A percentile compares a stretch with the other conserved stretches of the same genome.
Conservation (phyloP, 2,797 vertebrate species). For the Tauraco hartlaubi region DNA sequence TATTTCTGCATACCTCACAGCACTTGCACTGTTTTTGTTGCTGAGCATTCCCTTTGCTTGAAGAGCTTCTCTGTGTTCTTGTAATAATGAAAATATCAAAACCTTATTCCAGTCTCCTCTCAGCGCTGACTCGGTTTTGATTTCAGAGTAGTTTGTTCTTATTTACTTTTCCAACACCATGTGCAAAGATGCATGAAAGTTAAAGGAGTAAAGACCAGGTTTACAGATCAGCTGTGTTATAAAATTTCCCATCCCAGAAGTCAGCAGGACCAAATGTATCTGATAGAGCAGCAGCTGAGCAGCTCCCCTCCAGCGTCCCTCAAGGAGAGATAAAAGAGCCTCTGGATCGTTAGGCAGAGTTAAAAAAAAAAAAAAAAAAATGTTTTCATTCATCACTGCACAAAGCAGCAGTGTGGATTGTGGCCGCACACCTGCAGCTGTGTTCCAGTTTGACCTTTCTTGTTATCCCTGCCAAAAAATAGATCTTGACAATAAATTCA, state of each 20-base stretch:
- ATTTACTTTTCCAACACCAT: slow-evolving; percentile 25
- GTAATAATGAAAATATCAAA: background rate
- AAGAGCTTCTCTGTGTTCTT: background rate
- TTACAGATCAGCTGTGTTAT: slow-evolving; percentile 2
- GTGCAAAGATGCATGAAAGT: background rate
- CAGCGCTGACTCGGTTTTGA: background rate
- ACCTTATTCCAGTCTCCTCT: background rate
- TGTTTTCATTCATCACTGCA: slow-evolving; percentile 34
- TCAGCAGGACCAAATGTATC: background rate
- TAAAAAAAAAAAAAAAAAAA: background rate
- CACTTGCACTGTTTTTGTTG: background rate
- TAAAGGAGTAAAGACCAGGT: slow-evolving; percentile 1
- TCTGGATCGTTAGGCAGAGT: background rate
- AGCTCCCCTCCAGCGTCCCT: background rate
- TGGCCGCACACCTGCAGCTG: slow-evolving; percentile 54
- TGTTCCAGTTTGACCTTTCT: slow-evolving; percentile 36
- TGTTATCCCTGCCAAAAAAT: slow-evolving; percentile 44
- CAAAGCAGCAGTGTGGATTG: background rate
- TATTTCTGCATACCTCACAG: background rate
- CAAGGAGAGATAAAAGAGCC: slow-evolving; percentile 39
- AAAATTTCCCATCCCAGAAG: slow-evolving; percentile 2
- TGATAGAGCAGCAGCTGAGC: background rate
- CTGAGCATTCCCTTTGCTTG: background rate
- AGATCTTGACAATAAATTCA: slow-evolving; percentile 49
- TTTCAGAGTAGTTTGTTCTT: slow-evolving; percentile 1